These are phyloP conservation scores for Lycophotia porphyrea DNA, from an alignment of 2,888 invertebrate genomes.

Conservation along the genomic window DNA sequence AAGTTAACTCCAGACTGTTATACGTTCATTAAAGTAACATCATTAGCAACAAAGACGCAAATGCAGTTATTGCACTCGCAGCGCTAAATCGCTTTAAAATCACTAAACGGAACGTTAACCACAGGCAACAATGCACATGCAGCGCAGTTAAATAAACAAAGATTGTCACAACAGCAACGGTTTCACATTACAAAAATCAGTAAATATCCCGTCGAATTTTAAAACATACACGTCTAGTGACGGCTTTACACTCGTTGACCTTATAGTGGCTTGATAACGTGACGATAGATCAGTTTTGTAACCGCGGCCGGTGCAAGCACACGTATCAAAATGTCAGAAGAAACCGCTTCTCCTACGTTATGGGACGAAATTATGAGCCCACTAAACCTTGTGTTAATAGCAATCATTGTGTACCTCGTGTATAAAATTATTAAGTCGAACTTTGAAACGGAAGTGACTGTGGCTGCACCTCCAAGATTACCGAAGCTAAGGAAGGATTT, in stretches of 20 bases:
- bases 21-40: slow-evolving; percentile 9
- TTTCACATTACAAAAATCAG: slow-evolving; percentile 52
- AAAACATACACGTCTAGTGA: slow-evolving; percentile 56
- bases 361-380: slow-evolving; percentile 88
- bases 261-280: slow-evolving; percentile 73
- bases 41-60: slow-evolving; percentile 29
- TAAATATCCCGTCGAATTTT: slow-evolving; percentile 66
- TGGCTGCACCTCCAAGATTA: slow-evolving; percentile 88
- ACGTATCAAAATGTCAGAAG: slow-evolving; percentile 74
- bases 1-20: slow-evolving; percentile 24
- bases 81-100: slow-evolving; percentile 34
- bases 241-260: slow-evolving; percentile 69
- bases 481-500: slow-evolving; percentile 97
- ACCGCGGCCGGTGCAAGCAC: slow-evolving; percentile 53
- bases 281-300: slow-evolving; percentile 63
- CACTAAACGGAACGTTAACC: slow-evolving; percentile 41
- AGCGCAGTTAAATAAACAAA: slow-evolving; percentile 56
- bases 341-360: slow-evolving; percentile 75
- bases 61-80: slow-evolving; percentile 22
- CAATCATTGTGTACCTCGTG: slow-evolving; percentile 87
- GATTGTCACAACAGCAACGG: slow-evolving; percentile 46
- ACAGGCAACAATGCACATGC: slow-evolving; percentile 48
- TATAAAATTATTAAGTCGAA: slow-evolving; percentile 91
- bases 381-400: slow-evolving; percentile 82
- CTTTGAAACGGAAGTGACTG: slow-evolving; percentile 80